These are phyloP conservation scores for Ascidia mentula DNA, from an alignment of 23 tunicate species.

Conservation along the genomic window DNA sequence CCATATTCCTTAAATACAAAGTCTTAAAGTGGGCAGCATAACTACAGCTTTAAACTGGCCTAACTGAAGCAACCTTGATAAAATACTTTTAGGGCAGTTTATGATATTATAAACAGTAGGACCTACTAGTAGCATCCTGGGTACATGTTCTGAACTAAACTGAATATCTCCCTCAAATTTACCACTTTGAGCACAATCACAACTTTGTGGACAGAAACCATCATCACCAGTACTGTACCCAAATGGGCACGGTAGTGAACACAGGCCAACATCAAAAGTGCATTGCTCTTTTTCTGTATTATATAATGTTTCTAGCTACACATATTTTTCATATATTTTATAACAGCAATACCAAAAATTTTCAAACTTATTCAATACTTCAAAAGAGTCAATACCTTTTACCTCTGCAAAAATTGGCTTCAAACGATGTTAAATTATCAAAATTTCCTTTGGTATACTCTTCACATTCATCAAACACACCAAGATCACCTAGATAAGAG, in stretches of 20 bases:
- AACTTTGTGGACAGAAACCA: slow-evolving; percentile 7
- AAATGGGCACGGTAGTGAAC: slow-evolving; percentile 20
- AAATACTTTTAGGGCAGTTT: too few species aligned
- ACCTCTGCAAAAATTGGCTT: background rate
- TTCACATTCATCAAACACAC: background rate
- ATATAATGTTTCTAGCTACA: too few species aligned
- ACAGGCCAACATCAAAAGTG: slow-evolving; percentile 1
- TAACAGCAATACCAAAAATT: too few species aligned
- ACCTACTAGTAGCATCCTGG: background rate
- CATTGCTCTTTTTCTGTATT: too few species aligned
- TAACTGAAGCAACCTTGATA: too few species aligned
- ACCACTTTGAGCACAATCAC: slow-evolving; percentile 23
- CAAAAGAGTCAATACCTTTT: background rate
- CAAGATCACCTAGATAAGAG: too few species aligned
- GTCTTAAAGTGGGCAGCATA: too few species aligned
- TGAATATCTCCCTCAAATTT: slow-evolving; percentile 12
- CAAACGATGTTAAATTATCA: background rate
- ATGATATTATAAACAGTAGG: too few species aligned
- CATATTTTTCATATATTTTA: too few species aligned
- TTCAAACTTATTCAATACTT: background rate
- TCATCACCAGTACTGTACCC: slow-evolving; percentile 9
- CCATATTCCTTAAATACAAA: background rate
- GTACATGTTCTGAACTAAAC: slow-evolving; percentile 2
- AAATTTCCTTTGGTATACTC: background rate
- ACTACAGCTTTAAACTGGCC: too few species aligned